These are phyloP conservation scores for Sapayoa aenigma DNA, from an alignment of 2,113 vertebrate genomes.

Conservation along the genomic window DNA sequence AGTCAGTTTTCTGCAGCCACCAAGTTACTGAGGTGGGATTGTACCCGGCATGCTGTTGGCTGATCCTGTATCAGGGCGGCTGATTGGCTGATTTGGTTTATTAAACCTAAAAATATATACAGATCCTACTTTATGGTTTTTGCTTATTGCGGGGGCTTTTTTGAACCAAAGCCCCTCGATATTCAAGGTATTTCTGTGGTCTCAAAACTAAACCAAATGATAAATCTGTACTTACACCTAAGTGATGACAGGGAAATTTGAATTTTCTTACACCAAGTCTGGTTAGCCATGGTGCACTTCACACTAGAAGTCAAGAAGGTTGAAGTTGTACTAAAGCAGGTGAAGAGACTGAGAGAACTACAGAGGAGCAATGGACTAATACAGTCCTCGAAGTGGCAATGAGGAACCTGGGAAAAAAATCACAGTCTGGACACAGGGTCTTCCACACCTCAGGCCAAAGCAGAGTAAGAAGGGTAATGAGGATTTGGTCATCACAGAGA, in stretches of 20 bases:
- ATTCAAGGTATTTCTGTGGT: too few species aligned
- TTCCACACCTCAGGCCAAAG: background rate
- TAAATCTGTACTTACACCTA: background rate
- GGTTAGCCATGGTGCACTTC: background rate
- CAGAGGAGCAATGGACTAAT: background rate
- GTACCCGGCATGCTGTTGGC: too few species aligned
- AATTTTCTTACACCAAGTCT: background rate
- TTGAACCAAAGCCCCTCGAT: too few species aligned
- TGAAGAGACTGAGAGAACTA: background rate
- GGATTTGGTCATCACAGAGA: background rate
- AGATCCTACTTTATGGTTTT: too few species aligned
- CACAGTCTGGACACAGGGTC: background rate
- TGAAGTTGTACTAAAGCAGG: background rate
- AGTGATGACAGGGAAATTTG: background rate
- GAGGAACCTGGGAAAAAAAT: background rate
- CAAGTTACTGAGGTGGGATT: too few species aligned
- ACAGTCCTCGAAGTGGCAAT: background rate
- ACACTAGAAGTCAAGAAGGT: accelerated
- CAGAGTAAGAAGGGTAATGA: background rate
- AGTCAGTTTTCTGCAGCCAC: too few species aligned
- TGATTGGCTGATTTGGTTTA: too few species aligned
- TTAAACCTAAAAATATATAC: too few species aligned
- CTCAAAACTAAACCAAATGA: background rate
- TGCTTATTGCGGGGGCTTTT: too few species aligned
- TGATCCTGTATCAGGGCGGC: too few species aligned